Base-by-base conservation (phyloP, 1,140 invertebrate species). In the Nixonia krombeini region DNA sequence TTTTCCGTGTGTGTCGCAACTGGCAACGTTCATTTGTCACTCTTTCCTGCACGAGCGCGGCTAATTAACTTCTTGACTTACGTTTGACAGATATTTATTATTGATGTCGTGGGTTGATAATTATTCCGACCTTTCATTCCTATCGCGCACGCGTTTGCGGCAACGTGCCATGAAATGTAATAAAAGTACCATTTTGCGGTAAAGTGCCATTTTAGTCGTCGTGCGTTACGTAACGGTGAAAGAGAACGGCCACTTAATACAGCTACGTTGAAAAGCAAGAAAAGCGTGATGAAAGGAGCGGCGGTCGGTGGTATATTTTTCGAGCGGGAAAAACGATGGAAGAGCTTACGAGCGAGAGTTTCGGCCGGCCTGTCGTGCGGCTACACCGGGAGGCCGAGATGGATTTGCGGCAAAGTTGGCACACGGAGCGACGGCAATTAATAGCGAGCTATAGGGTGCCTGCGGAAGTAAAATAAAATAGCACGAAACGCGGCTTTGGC, bases 391-490 rank as follows among this genome's bases (percentile, higher is more conserved):
- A 45, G 69, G 67, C 62, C 63, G 77, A 77, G 79, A 82, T 81
- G 77, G 73, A 81, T 81, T 75, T 72, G 76, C 69, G 69, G 77
- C 73, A 70, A 79, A 79, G 73, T 80, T 80, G 77, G 76, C 71
- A 67, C 71, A 67, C 71, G 78, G 66, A 79, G 78, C 72, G 78
- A 73, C 76, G 79, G 76, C 79, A 82, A 83, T 83, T 82, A 82
- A 83, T 83, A 79, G 80, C 74, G 72, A 79, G 67, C 81, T 76
- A 76, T 81, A 72, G 78, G 79, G 74, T 79, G 76, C 78, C 78
- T 65, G 68, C 77, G 79, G 78, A 82, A 81, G 78, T 82, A 75
- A 82, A 82, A 80, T 81, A 79, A 82, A 82, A 72, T 72, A 72
- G 70, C 72, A 81, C 70, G 75, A 81, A 76, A 66, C 65, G 70